Evolutionary conservation across 1,140 invertebrate species (phyloP).

Genomic region (Nasonia longicornis): DNA sequence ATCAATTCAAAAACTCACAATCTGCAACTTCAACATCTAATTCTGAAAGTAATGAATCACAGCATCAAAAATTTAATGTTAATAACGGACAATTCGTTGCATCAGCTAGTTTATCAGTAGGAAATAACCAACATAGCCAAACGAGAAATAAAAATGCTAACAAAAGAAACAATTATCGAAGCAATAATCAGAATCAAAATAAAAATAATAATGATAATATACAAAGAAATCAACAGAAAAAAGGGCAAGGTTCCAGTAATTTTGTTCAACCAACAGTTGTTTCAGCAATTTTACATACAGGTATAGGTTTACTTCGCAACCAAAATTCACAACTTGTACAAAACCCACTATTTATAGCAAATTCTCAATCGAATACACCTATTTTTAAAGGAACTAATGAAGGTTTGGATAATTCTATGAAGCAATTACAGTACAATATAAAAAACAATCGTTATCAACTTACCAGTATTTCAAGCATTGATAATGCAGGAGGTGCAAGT

Average conservation of each 20-base stretch:
- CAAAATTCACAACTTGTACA: conserved; percentile 49
- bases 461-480: conserved; percentile 44
- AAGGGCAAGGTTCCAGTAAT: conserved; percentile 52
- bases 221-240: conserved; percentile 45
- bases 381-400: conserved; percentile 55
- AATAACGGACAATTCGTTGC: conserved; percentile 50
- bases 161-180: neutral
- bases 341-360: conserved; percentile 45
- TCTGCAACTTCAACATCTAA: neutral
- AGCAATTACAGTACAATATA: conserved; percentile 58
- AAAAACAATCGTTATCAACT: conserved; percentile 51
- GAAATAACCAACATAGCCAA: conserved; percentile 47
- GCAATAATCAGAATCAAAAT: conserved; percentile 6
- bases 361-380: conserved; percentile 51
- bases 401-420: conserved; percentile 55
- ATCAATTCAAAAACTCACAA: conserved; percentile 31
- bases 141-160: conserved; percentile 37
- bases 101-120: conserved; percentile 54
- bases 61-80: conserved; percentile 25
- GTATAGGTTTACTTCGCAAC: conserved; percentile 48
- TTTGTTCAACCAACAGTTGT: conserved; percentile 56
- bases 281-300: conserved; percentile 56
- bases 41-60: neutral
- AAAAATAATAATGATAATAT: conserved; percentile 36
- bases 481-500: conserved; percentile 56